Conservation (phyloP, 2,888 invertebrate genomes). For the Cheilosia vulpina region DNA sequence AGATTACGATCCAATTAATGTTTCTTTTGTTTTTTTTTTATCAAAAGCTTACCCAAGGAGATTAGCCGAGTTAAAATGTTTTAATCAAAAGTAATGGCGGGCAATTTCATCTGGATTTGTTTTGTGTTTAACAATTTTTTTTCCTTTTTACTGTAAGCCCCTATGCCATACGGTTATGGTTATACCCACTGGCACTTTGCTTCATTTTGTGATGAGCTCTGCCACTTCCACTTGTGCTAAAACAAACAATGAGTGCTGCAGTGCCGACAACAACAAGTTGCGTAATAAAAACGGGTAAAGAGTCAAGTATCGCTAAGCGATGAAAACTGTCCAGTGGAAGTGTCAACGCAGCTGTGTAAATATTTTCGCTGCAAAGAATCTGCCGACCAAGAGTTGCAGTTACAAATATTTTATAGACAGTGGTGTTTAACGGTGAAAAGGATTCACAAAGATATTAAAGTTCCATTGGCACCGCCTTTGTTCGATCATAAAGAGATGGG, state of each 20-base stretch:
- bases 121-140: conserved; percentile 21
- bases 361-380: conserved; percentile 38
- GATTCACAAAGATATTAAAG: conserved; percentile 16
- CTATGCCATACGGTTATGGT: not conserved
- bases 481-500: conserved; percentile 3
- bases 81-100: conserved; percentile 70
- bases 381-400: conserved; percentile 3
- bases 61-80: conserved; percentile 53
- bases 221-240: conserved; percentile 36
- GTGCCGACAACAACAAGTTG: conserved; percentile 28
- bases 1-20: conserved; percentile 58
- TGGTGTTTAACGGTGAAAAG: conserved; percentile 33
- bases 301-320: conserved; percentile 42
- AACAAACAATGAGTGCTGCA: conserved; percentile 20
- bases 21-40: conserved; percentile 23
- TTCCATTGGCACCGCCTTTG: conserved; percentile 14
- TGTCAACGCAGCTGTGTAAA: conserved; percentile 64
- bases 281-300: conserved; percentile 52
- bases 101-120: conserved; percentile 39
- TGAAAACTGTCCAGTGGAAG: conserved; percentile 35
- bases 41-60: conserved; percentile 14
- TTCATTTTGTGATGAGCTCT: conserved; percentile 3
- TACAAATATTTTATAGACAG: not conserved
- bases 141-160: not conserved
- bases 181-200: conserved; percentile 2